Conservation (phyloP, 2,113 vertebrate species). For the Cepphus grylle region DNA sequence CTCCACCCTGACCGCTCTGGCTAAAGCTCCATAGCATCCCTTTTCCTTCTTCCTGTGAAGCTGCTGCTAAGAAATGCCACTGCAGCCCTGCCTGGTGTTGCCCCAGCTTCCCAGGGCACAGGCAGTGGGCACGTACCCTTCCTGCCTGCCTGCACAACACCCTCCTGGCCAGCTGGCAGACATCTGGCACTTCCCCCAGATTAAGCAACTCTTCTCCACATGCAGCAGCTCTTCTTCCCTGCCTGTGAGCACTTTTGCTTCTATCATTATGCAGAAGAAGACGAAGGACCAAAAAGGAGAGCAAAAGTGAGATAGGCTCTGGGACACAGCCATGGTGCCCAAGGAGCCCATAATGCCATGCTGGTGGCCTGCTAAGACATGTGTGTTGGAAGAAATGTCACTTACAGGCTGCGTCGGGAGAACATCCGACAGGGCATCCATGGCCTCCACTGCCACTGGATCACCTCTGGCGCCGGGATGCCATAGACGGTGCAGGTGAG, state of each 20-base stretch:
- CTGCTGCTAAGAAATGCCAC: not conserved
- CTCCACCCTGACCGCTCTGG: not conserved
- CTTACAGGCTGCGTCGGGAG: slow-evolving; percentile 83
- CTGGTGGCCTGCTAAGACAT: not conserved
- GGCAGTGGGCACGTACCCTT: not conserved
- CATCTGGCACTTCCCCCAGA: not conserved
- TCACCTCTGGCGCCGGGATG: slow-evolving; percentile 76
- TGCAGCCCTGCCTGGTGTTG: not conserved
- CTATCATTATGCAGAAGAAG: not conserved
- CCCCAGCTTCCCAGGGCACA: not conserved
- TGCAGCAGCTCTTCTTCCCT: not conserved
- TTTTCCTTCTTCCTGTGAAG: not conserved
- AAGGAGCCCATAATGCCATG: accelerated
- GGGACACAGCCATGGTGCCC: not conserved
- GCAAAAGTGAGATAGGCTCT: accelerated
- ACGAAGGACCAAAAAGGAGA: not conserved
- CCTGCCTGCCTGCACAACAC: not conserved
- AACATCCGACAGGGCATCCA: slow-evolving; percentile 91
- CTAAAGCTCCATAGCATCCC: not conserved
- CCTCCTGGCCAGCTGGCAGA: not conserved
- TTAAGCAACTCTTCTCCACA: not conserved
- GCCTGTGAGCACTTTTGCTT: not conserved
- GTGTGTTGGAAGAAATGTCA: not conserved
- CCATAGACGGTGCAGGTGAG: slow-evolving; percentile 92
- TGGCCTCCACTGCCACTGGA: slow-evolving; percentile 93